A percentile compares a stretch with the other conserved stretches of the same genome.
phyloP scores from a whole-genome alignment of 2,888 invertebrate genomes.

The Epistrophella euchroma region DNA sequence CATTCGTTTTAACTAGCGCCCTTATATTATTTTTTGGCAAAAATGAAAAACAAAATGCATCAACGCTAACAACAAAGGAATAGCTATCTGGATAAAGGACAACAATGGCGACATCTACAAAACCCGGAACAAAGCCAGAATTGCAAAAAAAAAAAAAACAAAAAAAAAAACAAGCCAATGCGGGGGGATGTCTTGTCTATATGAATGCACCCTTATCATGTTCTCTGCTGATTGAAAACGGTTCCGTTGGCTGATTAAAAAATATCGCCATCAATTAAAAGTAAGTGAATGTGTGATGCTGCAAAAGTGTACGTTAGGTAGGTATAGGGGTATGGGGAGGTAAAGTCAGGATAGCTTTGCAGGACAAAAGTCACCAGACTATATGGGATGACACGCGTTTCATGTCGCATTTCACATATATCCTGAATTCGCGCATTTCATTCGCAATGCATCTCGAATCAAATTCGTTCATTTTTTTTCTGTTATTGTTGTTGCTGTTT shows the following conservation, averaged over 20 bases:
- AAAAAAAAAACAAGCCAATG: slow-evolving; percentile 1
- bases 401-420: slow-evolving; percentile 44
- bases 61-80: slow-evolving; percentile 65
- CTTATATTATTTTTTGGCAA: slow-evolving; percentile 47
- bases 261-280: slow-evolving; percentile 74
- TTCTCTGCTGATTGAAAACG: slow-evolving; percentile 72
- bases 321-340: not conserved
- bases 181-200: slow-evolving; percentile 54
- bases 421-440: slow-evolving; percentile 65
- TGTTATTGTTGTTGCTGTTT: slow-evolving; percentile 2
- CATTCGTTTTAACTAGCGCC: slow-evolving; percentile 47
- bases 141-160: slow-evolving; percentile 38
- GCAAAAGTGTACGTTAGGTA: not conserved
- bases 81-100: slow-evolving; percentile 69
- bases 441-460: slow-evolving; percentile 70
- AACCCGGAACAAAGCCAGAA: slow-evolving; percentile 36
- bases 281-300: slow-evolving; percentile 63
- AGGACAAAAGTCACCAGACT: slow-evolving; percentile 46
- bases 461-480: slow-evolving; percentile 27
- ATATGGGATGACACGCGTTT: slow-evolving; percentile 61
- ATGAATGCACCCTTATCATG: slow-evolving; percentile 73
- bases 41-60: slow-evolving; percentile 36
- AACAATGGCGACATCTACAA: slow-evolving; percentile 65
- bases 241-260: slow-evolving; percentile 75
- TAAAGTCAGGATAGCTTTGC: slow-evolving; percentile 12